Percentiles rank a stretch among this genome's conserved stretches.
Conservation (phyloP, 2,797 vertebrate genomes). For the Stomatorhinus walkeri region DNA sequence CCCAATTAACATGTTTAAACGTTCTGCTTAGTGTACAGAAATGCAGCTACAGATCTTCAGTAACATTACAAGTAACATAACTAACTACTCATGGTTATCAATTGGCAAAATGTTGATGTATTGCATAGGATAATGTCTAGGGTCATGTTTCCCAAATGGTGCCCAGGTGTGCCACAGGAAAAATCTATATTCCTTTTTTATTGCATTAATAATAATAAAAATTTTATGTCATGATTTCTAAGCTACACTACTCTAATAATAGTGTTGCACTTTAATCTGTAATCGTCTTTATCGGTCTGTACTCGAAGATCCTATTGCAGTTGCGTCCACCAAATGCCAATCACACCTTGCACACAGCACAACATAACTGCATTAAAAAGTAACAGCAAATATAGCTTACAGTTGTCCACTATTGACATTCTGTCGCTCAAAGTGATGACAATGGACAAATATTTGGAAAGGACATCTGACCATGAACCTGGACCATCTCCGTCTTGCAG, state of each 20-base stretch:
- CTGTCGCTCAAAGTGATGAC: not conserved
- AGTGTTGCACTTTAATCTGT: not conserved
- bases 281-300: not conserved
- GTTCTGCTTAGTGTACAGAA: not conserved
- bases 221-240: not conserved
- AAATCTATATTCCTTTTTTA: not conserved
- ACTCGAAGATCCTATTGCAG: not conserved
- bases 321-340: not conserved
- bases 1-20: not conserved
- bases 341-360: not conserved
- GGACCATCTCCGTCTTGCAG: not conserved
- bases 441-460: not conserved
- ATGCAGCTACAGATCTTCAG: not conserved
- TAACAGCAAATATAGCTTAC: not conserved
- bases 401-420: not conserved
- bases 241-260: not conserved
- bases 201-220: not conserved
- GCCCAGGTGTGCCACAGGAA: not conserved
- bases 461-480: not conserved
- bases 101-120: not conserved
- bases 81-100: not conserved
- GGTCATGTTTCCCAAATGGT: not conserved
- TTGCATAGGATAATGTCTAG: not conserved
- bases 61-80: too few species aligned
- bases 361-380: not conserved